Base-by-base conservation (phyloP, 2,797 vertebrate species). In the Hoplostethus mediterraneus region DNA sequence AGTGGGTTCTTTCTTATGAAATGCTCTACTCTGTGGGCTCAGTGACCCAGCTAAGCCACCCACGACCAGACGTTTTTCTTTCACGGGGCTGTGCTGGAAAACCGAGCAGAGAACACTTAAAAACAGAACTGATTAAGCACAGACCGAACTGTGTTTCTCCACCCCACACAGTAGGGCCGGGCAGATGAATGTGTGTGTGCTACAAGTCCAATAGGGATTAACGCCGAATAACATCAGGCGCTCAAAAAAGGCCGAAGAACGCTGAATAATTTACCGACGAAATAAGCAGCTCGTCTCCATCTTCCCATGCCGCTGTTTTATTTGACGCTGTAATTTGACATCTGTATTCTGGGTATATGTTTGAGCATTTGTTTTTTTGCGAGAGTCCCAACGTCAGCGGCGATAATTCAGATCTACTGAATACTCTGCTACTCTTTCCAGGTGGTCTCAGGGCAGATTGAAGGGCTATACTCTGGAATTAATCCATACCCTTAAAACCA, bases 1-100 rank as follows among this genome's bases (percentile, higher is more conserved):
- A 95, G 93, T 93, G 94, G 92, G 92, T 79, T 89, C 89, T 89
- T 94, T 94, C 92, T 93, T 91, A 94, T 95, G 94, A 95, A 95
- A 94, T 90, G 89, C 89, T 90, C 90, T 65, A 93, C 93, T 94
- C 94, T 95, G 92, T 95, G 80, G 90, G 92, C 91, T 90, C 90
- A 93, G 93, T 95, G 94, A 95, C 94, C 94, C 93, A 87, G 88
- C 88, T 54, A 87, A 94, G 89, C 94, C 94, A 94, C 94, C 93
- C 93, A 94, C 92, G 85, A 93, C 93, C 92, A 90, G 89, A 91
- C 88, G 90, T 93, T 94, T 94, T 92, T 89, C 91, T 93, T 93
- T 91, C 85, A 75, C 81, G 40, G 86, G 86, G 89, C 91, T 88
- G 88, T 77, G 90, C 89, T 92, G 90, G 84, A 91, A 92, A 92